Percentiles rank a stretch among this genome's conserved stretches.
Conservation (phyloP, 2,888 invertebrate species). For the Habrosyne pyritoides region DNA sequence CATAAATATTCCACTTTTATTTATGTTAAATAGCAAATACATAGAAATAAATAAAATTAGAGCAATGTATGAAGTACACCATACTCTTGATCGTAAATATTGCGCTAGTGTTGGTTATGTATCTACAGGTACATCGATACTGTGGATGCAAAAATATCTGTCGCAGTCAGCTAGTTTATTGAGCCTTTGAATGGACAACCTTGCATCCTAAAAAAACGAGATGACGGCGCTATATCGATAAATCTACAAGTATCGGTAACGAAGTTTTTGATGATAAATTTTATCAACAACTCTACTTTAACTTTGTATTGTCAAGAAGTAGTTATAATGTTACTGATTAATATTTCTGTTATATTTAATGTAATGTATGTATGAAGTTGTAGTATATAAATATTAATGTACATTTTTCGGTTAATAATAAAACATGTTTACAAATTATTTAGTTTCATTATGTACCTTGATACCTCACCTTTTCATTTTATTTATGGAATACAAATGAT, state of each 20-base stretch:
- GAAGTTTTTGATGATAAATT: background rate
- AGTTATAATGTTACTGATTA: conserved; percentile 28
- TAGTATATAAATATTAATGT: conserved; percentile 73
- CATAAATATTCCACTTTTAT: background rate
- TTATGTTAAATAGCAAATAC: background rate
- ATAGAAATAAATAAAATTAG: background rate
- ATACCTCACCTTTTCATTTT: too few species aligned
- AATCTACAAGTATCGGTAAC: background rate
- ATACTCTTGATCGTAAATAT: background rate
- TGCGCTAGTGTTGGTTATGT: background rate
- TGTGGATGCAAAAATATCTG: background rate
- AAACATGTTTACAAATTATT: conserved; percentile 72
- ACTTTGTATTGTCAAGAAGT: background rate
- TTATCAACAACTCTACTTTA: background rate
- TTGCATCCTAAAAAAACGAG: background rate
- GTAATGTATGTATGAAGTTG: conserved; percentile 72
- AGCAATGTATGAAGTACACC: background rate
- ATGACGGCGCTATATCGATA: background rate
- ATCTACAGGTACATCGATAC: background rate
- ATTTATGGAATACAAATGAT: too few species aligned
- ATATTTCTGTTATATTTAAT: conserved; percentile 61
- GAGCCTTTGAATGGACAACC: background rate
- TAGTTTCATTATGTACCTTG: conserved; percentile 13
- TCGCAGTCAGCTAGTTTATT: background rate
- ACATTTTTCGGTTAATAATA: conserved; percentile 79